Conservation (phyloP, 2,113 vertebrate species). For the Polypterus senegalus region DNA sequence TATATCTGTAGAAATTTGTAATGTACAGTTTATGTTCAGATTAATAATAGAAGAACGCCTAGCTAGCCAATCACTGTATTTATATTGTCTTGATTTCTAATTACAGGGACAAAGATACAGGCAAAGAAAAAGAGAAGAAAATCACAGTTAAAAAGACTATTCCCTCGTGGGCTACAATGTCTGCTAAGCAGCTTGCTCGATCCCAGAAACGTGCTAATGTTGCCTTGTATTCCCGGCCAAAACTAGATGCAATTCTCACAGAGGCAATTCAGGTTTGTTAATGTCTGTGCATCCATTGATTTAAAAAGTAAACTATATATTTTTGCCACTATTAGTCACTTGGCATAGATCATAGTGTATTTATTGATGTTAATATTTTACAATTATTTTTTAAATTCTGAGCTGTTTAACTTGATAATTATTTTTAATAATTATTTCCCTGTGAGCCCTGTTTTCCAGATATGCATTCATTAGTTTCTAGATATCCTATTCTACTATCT, state of each 20-base stretch:
- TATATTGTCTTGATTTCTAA: background rate
- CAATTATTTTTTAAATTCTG: too few species aligned
- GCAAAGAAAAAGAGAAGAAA: constrained; percentile 59
- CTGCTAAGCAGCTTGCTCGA: constrained; percentile 68
- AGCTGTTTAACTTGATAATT: too few species aligned
- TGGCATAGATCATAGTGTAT: background rate
- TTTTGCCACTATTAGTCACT: background rate
- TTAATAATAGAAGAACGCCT: too few species aligned
- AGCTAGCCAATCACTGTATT: too few species aligned
- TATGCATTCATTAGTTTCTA: too few species aligned
- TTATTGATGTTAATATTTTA: too few species aligned
- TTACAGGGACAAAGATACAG: constrained; percentile 74
- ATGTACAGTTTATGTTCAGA: too few species aligned
- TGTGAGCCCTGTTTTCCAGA: too few species aligned
- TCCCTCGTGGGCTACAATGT: constrained; percentile 84
- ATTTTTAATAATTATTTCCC: too few species aligned
- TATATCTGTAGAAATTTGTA: background rate
- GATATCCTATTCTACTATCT: too few species aligned
- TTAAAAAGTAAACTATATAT: background rate
- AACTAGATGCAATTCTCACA: constrained; percentile 81
- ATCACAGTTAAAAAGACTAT: constrained; percentile 94
- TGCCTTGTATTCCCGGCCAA: constrained; percentile 72
- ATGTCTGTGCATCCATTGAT: background rate
- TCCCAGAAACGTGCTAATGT: constrained; percentile 67
- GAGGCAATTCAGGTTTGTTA: constrained; percentile 77